Evolutionary conservation across 2,113 vertebrate species (phyloP).

Genomic region (Chionodraco myersi): DNA sequence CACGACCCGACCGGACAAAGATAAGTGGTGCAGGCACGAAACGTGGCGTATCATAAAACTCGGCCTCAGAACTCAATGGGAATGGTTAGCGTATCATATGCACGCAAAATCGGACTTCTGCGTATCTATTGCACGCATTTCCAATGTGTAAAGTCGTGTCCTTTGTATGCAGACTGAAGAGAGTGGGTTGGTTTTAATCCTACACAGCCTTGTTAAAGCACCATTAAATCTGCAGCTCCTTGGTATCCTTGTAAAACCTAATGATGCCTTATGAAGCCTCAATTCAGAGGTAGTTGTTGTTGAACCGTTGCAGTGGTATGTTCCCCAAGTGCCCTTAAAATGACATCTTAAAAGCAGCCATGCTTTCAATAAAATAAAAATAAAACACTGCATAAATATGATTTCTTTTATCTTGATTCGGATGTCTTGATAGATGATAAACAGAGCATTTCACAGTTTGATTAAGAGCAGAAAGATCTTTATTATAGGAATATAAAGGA

Average conservation of each 20-base stretch:
- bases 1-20: no score
- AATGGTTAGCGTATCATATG: no score
- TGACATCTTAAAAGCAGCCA: neutral
- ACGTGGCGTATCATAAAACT: no score
- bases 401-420: neutral
- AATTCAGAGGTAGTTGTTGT: neutral
- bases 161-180: no score
- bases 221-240: neutral
- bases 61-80: no score
- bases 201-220: neutral
- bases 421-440: neutral
- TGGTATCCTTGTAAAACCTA: neutral
- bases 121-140: no score
- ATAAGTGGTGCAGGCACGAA: no score
- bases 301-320: neutral
- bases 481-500: neutral
- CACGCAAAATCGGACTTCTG: no score
- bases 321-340: slow-evolving; percentile 6
- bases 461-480: neutral
- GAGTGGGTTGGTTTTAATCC: no score
- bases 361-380: neutral
- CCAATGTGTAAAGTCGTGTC: no score
- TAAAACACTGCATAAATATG: neutral
- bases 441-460: neutral
- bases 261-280: neutral